Conservation (phyloP, 2,888 invertebrate species). For the Microplitis manilae region DNA sequence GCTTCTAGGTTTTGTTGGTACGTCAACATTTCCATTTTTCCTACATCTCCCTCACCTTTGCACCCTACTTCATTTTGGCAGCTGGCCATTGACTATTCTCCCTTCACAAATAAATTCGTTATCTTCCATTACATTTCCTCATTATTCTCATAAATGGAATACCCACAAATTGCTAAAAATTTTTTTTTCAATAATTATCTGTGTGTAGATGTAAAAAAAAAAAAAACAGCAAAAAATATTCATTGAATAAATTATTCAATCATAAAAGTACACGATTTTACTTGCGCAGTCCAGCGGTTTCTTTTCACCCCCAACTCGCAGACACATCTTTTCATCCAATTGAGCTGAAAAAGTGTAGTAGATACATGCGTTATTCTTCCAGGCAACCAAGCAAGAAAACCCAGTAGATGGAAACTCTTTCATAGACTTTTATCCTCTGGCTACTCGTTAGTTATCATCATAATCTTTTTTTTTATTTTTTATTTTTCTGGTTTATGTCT, state of each 20-base stretch:
- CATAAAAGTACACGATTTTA: neutral
- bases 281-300: neutral
- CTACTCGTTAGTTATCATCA: slow-evolving; percentile 16
- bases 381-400: slow-evolving; percentile 15
- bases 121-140: slow-evolving; percentile 29
- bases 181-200: neutral
- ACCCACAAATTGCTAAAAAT: slow-evolving; percentile 6
- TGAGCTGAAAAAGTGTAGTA: neutral
- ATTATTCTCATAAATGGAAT: slow-evolving; percentile 12
- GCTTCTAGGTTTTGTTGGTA: slow-evolving; percentile 20
- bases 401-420: slow-evolving; percentile 25
- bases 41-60: slow-evolving; percentile 7
- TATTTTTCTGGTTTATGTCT: slow-evolving; percentile 9
- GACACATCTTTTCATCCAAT: slow-evolving; percentile 17
- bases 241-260: slow-evolving; percentile 17
- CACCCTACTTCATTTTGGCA: slow-evolving; percentile 11
- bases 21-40: slow-evolving; percentile 31
- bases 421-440: slow-evolving; percentile 11
- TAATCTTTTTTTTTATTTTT: neutral
- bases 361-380: slow-evolving; percentile 9
- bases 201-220: slow-evolving; percentile 4
- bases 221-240: neutral
- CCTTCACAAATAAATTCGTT: slow-evolving; percentile 30
- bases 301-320: slow-evolving; percentile 6
- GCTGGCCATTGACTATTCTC: slow-evolving; percentile 8